Conservation (phyloP, 2,113 vertebrate species). For the Gadus chalcogrammus region DNA sequence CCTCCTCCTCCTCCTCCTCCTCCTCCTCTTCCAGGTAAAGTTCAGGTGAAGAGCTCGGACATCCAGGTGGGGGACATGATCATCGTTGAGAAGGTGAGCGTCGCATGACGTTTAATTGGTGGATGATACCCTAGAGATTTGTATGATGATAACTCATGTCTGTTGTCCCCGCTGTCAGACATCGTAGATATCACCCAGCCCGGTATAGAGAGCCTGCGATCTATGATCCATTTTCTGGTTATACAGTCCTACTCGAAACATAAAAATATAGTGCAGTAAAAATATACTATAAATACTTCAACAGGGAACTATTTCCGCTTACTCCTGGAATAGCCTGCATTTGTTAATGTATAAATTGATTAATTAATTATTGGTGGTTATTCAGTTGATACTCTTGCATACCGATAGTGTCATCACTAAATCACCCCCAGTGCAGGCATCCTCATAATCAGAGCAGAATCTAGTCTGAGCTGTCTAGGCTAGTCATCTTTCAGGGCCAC, state of each 20-base stretch:
- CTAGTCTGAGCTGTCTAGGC: too few species aligned
- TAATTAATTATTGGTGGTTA: neutral
- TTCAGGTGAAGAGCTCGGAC: constrained; percentile 97
- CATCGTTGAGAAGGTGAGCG: constrained; percentile 94
- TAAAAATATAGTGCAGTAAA: too few species aligned
- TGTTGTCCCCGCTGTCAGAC: neutral
- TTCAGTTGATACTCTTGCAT: neutral
- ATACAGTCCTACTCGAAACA: too few species aligned
- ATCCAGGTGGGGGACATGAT: constrained; percentile 98
- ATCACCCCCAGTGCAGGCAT: too few species aligned
- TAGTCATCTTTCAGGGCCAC: too few species aligned
- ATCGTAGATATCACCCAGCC: neutral
- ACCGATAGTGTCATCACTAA: too few species aligned
- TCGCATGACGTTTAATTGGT: constrained; percentile 10
- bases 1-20: neutral
- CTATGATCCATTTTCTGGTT: too few species aligned
- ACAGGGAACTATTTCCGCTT: neutral
- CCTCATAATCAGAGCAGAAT: too few species aligned
- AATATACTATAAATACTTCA: too few species aligned
- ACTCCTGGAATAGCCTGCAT: too few species aligned
- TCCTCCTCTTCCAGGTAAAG: constrained; percentile 79
- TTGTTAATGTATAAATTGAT: neutral
- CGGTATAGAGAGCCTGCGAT: too few species aligned
- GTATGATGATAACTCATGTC: too few species aligned
- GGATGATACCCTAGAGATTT: neutral